Percentiles rank a stretch among this genome's conserved stretches.
Evolutionary conservation across 1,140 invertebrate genomes (phyloP).

Genomic region (Grapholita molesta): DNA sequence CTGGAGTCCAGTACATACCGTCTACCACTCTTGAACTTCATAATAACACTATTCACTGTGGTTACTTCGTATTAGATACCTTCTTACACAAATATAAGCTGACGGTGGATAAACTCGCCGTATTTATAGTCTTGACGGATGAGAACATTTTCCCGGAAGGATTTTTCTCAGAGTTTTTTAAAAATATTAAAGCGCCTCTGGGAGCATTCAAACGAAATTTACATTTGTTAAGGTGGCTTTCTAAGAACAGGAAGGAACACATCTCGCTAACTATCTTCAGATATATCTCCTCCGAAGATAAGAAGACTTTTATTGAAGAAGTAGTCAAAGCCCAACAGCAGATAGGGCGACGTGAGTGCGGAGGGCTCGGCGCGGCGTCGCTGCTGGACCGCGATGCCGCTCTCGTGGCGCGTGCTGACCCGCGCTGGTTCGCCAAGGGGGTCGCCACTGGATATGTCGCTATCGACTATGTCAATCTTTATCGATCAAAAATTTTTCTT

Average conservation of each 20-base stretch:
- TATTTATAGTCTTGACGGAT: constrained; percentile 36
- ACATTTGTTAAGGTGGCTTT: constrained; percentile 20
- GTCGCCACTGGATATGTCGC: neutral
- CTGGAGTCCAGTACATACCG: constrained; percentile 32
- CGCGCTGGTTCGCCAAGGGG: neutral
- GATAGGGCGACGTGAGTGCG: neutral
- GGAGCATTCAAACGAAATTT: neutral
- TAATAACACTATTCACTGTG: constrained; percentile 27
- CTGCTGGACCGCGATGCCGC: neutral
- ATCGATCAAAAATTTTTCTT: neutral
- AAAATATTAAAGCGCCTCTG: neutral
- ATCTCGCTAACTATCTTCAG: neutral
- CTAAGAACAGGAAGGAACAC: neutral
- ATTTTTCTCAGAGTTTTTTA: constrained; percentile 26
- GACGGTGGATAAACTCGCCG: constrained; percentile 31
- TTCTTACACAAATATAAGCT: constrained; percentile 36
- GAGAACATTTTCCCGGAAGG: constrained; percentile 30
- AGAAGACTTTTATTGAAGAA: neutral
- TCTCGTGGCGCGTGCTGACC: neutral
- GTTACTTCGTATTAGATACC: constrained; percentile 23
- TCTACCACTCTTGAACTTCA: neutral
- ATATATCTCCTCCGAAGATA: neutral
- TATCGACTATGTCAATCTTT: neutral
- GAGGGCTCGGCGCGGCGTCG: neutral
- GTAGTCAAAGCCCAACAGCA: neutral